These are phyloP conservation scores for Lophura nycthemera DNA, from an alignment of 2,113 vertebrate species.

Conservation along the genomic window DNA sequence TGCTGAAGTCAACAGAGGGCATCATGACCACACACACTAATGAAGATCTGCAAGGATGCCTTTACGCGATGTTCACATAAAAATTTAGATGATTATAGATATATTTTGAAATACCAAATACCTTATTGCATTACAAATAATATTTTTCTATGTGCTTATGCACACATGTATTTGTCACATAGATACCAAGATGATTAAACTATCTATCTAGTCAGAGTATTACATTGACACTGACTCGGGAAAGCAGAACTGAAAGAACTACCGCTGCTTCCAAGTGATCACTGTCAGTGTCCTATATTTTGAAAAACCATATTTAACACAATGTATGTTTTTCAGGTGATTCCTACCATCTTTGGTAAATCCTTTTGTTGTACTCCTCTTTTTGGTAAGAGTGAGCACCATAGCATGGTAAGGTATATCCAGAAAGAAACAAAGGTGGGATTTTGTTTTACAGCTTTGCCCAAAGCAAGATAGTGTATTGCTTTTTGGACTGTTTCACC, in stretches of 20 bases:
- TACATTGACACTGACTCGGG: background rate
- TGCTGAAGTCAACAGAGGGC: constrained; percentile 31
- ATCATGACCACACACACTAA: background rate
- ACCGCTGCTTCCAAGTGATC: background rate
- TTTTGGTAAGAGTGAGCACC: background rate
- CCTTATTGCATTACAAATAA: background rate
- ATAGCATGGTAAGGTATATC: background rate
- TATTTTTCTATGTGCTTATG: background rate
- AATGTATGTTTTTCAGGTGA: background rate
- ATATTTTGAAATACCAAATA: background rate
- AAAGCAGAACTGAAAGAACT: background rate
- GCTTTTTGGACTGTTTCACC: background rate
- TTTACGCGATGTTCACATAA: background rate
- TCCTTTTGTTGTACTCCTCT: background rate
- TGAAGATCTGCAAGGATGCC: background rate
- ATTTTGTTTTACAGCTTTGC: background rate
- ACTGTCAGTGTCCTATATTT: background rate
- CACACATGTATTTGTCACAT: background rate
- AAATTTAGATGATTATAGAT: background rate
- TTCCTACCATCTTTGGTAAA: background rate
- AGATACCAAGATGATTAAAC: background rate
- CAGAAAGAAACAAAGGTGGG: background rate
- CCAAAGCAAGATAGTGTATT: background rate
- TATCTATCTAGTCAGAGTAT: background rate
- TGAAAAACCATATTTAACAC: background rate